Conservation (phyloP, 2,113 vertebrate species). For the Chlorodrepanis virens region DNA sequence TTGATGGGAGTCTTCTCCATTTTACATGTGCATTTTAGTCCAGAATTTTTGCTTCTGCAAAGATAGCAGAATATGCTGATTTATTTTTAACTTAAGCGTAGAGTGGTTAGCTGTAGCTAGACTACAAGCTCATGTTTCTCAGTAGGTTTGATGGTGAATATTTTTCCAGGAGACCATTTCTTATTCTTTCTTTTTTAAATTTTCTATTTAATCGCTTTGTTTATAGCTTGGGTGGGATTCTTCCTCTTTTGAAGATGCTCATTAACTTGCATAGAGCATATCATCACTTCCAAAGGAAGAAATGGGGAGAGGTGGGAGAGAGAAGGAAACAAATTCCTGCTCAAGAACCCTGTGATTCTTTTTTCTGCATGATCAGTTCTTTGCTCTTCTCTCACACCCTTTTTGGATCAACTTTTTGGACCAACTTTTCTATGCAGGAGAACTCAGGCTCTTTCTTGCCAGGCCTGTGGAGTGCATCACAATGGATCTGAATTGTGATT, state of each 20-base stretch:
- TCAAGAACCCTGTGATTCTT: not conserved
- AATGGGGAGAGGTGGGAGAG: not conserved
- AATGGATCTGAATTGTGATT: not conserved
- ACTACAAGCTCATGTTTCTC: not conserved
- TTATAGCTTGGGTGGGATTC: not conserved
- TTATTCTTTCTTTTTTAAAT: not conserved
- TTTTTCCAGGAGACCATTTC: not conserved
- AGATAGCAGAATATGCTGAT: not conserved
- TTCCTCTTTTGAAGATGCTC: not conserved
- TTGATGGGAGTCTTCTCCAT: too few relatives aligned
- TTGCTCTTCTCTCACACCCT: accelerated
- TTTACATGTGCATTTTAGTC: accelerated
- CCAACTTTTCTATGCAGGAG: not conserved
- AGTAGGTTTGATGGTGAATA: not conserved
- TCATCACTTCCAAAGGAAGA: not conserved
- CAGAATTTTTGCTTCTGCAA: not conserved
- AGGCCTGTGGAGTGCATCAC: not conserved
- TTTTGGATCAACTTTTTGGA: not conserved
- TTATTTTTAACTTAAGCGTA: not conserved
- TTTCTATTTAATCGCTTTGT: not conserved
- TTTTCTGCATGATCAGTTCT: not conserved
- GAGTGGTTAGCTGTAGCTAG: not conserved
- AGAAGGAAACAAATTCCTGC: not conserved
- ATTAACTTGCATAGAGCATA: not conserved
- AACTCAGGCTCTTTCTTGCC: not conserved